These are phyloP conservation scores for Leptopilina boulardi DNA, from an alignment of 1,140 invertebrate species.

Conservation along the genomic window DNA sequence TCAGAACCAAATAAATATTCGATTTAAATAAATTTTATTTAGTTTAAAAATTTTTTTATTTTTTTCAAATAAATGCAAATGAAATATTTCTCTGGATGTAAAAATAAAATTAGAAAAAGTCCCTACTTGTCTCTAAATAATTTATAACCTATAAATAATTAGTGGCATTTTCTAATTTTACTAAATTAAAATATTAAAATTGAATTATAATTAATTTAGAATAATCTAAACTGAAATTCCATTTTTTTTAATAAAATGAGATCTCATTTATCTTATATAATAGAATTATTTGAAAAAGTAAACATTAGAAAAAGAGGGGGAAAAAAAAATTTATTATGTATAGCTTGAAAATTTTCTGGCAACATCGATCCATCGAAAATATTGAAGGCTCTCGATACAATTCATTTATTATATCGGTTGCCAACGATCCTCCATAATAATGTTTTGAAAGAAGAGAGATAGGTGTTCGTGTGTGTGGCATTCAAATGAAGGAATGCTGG, in stretches of 20 bases:
- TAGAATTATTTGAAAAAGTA: not conserved
- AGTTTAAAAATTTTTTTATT: no score
- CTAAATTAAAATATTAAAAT: no score
- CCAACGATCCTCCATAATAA: constrained; percentile 20
- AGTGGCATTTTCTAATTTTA: no score
- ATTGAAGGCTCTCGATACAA: constrained; percentile 10
- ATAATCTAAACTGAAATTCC: no score
- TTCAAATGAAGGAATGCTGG: constrained; percentile 68
- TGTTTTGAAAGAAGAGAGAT: constrained; percentile 16
- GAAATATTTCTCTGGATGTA: no score
- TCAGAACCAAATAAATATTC: no score
- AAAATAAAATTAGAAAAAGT: no score
- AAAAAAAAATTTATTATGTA: not conserved
- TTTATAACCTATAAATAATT: no score
- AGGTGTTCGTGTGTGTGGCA: constrained; percentile 42
- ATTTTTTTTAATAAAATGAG: not conserved
- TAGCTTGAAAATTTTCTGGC: not conserved
- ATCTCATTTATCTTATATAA: not conserved
- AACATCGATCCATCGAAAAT: constrained; percentile 15
- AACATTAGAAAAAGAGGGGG: not conserved
- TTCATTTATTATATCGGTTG: constrained; percentile 22
- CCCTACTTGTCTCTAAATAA: no score
- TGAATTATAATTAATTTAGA: no score
- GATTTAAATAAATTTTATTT: no score
- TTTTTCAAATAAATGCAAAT: no score